Conservation (phyloP, 1,140 invertebrate species). For the Musca vetustissima region DNA sequence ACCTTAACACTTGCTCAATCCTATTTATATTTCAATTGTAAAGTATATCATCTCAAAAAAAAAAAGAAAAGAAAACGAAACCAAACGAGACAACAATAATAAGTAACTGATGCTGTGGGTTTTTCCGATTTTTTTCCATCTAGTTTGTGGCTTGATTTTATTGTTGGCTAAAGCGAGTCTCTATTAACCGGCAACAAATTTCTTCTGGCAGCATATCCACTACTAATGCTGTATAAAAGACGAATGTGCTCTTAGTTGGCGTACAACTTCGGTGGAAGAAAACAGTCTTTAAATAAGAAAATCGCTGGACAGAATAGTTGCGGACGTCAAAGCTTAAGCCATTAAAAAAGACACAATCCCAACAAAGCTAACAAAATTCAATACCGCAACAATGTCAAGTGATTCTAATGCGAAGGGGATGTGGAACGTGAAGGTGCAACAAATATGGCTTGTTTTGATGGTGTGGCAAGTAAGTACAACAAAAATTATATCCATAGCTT, state of each 20-base stretch:
- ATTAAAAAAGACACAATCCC: too few relatives aligned
- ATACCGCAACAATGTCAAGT: neutral
- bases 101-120: too few relatives aligned
- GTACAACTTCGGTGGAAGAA: neutral
- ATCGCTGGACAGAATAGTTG: neutral
- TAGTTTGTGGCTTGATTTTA: too few relatives aligned
- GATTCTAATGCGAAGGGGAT: neutral
- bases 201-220: neutral
- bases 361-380: neutral
- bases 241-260: conserved; percentile 1
- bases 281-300: neutral
- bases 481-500: too few relatives aligned
- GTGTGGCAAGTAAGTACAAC: too few relatives aligned
- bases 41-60: too few relatives aligned
- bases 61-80: too few relatives aligned
- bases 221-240: neutral
- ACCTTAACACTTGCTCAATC: too few relatives aligned
- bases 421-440: conserved; percentile 4
- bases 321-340: too few relatives aligned
- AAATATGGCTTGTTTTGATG: neutral
- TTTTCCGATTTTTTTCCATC: too few relatives aligned
- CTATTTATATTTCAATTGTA: too few relatives aligned
- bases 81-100: too few relatives aligned
- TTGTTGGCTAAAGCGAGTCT: conserved; percentile 6
- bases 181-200: conserved; percentile 1